Percentiles rank a stretch among this genome's conserved stretches.
These are phyloP conservation scores for Nemotelus pantherinus DNA, from an alignment of 2,888 invertebrate genomes.

Conservation along the genomic window DNA sequence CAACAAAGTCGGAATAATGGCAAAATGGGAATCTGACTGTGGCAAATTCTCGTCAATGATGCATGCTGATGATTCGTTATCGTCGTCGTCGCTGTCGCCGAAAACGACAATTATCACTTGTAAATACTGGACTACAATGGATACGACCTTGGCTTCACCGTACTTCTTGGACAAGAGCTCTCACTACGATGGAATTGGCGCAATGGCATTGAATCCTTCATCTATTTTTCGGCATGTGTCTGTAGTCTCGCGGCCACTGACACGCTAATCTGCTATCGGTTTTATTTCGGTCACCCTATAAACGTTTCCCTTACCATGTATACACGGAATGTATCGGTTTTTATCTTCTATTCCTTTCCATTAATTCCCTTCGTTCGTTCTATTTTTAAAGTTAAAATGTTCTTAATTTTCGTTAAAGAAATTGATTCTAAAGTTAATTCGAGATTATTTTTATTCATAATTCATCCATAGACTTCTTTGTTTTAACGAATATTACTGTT, in stretches of 20 bases:
- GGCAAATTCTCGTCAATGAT: constrained; percentile 33
- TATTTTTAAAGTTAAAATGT: constrained; percentile 11
- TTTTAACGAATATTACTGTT: neutral
- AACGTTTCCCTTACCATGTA: constrained; percentile 15
- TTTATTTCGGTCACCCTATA: constrained; percentile 3
- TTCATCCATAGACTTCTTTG: neutral
- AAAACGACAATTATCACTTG: constrained; percentile 58
- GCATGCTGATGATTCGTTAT: constrained; percentile 33
- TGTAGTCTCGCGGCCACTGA: constrained; percentile 59
- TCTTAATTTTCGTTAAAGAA: constrained; percentile 4
- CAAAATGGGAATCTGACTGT: constrained; percentile 44
- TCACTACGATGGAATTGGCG: constrained; percentile 50
- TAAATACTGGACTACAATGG: constrained; percentile 58
- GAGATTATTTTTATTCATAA: constrained; percentile 7
- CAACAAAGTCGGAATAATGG: constrained; percentile 48
- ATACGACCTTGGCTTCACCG: constrained; percentile 53
- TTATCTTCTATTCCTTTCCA: constrained; percentile 4
- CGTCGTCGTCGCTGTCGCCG: constrained; percentile 31
- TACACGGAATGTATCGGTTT: constrained; percentile 30
- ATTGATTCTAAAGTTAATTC: neutral
- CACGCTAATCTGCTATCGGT: constrained; percentile 53
- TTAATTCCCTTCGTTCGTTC: constrained; percentile 15
- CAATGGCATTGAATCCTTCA: constrained; percentile 53
- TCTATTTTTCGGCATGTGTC: constrained; percentile 59
- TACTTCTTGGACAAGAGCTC: constrained; percentile 57